Evolutionary conservation across 2,888 invertebrate species (phyloP).

Genomic region (Thelaira solivaga): DNA sequence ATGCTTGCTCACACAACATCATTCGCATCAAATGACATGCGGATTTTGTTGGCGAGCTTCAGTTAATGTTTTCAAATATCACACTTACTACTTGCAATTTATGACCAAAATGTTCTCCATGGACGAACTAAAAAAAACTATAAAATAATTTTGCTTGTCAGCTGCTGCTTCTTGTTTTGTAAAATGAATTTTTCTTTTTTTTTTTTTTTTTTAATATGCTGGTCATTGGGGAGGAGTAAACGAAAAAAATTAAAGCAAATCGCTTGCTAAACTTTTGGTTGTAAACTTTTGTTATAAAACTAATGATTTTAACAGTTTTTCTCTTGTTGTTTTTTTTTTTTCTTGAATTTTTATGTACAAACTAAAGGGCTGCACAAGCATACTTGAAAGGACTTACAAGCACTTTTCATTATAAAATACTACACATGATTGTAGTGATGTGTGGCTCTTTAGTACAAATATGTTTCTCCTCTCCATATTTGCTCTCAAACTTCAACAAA

Average conservation of each 20-base stretch:
- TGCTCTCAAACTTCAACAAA: no score
- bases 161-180: constrained; percentile 13
- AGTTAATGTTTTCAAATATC: neutral
- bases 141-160: constrained; percentile 30
- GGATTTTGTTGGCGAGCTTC: constrained; percentile 27
- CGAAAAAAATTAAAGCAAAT: constrained; percentile 33
- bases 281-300: constrained; percentile 55
- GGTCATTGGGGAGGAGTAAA: neutral
- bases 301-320: constrained; percentile 37
- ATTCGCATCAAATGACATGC: constrained; percentile 14
- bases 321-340: constrained; percentile 1
- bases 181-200: neutral
- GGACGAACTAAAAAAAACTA: neutral
- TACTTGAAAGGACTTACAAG: no score
- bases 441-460: no score
- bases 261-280: constrained; percentile 50
- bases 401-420: no score
- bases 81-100: constrained; percentile 14
- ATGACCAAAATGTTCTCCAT: constrained; percentile 2
- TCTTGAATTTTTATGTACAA: neutral
- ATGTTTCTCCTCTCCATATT: no score
- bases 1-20: neutral
- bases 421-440: no score
- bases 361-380: no score
- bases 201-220: no score